Percentiles rank a stretch among this genome's conserved stretches.
These are phyloP conservation scores for Scaptomyza graminum DNA, from an alignment of 1,140 invertebrate species.

Conservation along the genomic window DNA sequence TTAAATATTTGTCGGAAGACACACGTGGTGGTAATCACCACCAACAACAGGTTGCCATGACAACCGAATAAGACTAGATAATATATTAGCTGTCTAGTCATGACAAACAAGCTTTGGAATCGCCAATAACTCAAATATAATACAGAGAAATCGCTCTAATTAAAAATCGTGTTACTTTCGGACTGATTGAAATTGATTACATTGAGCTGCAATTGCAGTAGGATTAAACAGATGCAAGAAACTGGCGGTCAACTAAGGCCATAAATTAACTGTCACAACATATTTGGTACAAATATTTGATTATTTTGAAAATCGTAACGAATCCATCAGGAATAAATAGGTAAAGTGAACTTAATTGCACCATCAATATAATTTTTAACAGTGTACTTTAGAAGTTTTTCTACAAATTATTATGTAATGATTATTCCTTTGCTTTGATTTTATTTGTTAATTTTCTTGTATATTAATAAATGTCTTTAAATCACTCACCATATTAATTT, in stretches of 20 bases:
- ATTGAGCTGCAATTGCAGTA: not conserved
- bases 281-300: too few species aligned
- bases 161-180: not conserved
- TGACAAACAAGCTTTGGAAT: slow-evolving; percentile 8
- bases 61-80: slow-evolving; percentile 16
- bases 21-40: slow-evolving; percentile 21
- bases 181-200: not conserved
- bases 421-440: too few species aligned
- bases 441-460: too few species aligned
- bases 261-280: too few species aligned
- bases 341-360: too few species aligned
- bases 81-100: slow-evolving; percentile 1
- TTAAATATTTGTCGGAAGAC: slow-evolving; percentile 1
- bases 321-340: too few species aligned
- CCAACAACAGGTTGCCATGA: slow-evolving; percentile 29
- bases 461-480: too few species aligned
- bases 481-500: too few species aligned
- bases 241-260: not conserved
- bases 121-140: slow-evolving; percentile 32
- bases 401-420: too few species aligned
- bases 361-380: too few species aligned
- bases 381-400: too few species aligned
- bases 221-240: not conserved
- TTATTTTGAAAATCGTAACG: too few species aligned
- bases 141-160: not conserved